These are phyloP conservation scores for Muscicapa striata DNA, from an alignment of 2,797 vertebrate genomes.

Conservation along the genomic window DNA sequence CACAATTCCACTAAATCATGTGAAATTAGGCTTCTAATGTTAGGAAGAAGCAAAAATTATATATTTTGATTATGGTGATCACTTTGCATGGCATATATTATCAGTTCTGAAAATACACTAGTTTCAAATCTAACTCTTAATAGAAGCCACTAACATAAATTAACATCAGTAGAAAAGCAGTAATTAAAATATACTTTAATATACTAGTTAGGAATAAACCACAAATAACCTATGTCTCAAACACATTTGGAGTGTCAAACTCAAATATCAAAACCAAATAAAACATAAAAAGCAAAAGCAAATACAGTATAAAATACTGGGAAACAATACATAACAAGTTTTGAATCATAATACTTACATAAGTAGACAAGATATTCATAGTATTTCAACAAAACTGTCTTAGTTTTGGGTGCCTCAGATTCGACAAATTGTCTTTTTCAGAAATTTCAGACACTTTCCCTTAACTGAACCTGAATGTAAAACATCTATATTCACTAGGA, in stretches of 20 bases:
- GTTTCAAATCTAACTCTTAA: neutral
- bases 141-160: neutral
- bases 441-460: neutral
- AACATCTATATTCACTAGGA: neutral
- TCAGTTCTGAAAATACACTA: neutral
- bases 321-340: neutral
- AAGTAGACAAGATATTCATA: neutral
- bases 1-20: neutral
- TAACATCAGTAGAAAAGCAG: neutral
- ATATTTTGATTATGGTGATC: neutral
- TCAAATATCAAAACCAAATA: neutral
- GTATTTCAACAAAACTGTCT: neutral
- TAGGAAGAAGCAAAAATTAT: neutral
- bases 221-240: neutral
- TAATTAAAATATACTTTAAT: neutral
- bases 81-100: neutral
- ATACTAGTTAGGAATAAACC: neutral
- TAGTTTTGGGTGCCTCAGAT: neutral
- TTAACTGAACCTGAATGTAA: neutral
- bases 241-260: neutral
- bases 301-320: neutral
- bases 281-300: neutral
- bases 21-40: neutral
- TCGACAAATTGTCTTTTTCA: neutral
- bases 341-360: neutral